Evolutionary conservation across 1,140 invertebrate species (phyloP), one percentile per base, ranked within the genome.

Genomic region (Trachelipus rathkii): DNA sequence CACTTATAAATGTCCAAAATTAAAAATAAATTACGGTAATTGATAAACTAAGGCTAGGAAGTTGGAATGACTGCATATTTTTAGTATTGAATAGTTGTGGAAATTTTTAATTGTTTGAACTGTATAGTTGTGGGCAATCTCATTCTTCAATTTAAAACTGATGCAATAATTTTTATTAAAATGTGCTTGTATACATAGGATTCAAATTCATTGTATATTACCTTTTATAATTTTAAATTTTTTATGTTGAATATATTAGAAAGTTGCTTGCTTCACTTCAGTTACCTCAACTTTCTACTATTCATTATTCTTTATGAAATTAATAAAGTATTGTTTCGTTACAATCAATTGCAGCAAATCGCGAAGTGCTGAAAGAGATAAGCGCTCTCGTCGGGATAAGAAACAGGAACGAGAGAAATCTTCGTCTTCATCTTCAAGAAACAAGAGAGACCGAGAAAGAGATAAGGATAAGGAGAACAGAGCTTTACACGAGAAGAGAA

Each of bases 401-500:
- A 69, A 80, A 44, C 24, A 72, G 69, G 74, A 78, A 24, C 71
- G 69, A 24, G 77, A 75, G 3, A 78, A 78, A 73, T 72, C 46
- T 66, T 24, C 75, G 23, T 70, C 74, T 15, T 33, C 72, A 43
- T 74, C 45, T n/a, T 68, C 76, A 73, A 76, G 75, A 74, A 0
- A 60, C 11, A 60, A 60, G 19, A 19, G 8, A 19, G 19, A 60
- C 50, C 11, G 50, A 8, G 50, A 33, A 33, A 33, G 6, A 33
- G 33, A 33, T 33, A 60, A 60, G 19, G 46, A 50, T 10, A 60
- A 60, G 19, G 50, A 60, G 8, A 60, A 60, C 50, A 60, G 50
- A 60, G 50, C 19, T 15, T 60, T 60, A 8, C 77, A 71, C 73
- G 80, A 19, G 85, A 10, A 83, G 82, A 70, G 10, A 85, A 82